Conservation (phyloP, 2,888 invertebrate species). For the Athalia rosae region DNA sequence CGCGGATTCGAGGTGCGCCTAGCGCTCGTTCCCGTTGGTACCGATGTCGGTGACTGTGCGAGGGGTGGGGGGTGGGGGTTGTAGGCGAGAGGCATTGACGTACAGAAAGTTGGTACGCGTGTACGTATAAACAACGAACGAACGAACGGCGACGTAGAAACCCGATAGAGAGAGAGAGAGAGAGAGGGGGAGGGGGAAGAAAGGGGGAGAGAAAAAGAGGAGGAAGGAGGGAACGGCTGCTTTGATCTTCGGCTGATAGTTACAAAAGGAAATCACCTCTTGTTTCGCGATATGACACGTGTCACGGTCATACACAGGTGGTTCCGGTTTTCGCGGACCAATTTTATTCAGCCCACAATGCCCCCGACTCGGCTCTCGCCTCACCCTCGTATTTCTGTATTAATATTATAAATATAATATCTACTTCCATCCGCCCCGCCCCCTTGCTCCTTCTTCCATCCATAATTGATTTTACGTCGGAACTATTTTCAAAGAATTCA, state of each 20-base stretch:
- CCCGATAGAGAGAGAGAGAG: too few species aligned
- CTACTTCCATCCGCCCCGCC: too few species aligned
- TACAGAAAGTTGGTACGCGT: not conserved
- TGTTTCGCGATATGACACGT: constrained; percentile 34
- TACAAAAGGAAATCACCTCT: constrained; percentile 39
- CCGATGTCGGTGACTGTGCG: constrained; percentile 25
- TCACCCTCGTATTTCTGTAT: not conserved
- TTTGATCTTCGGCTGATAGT: constrained; percentile 39
- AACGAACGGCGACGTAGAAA: too few species aligned
- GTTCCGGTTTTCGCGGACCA: constrained; percentile 1
- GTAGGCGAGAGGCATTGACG: constrained; percentile 15
- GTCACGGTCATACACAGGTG: constrained; percentile 30
- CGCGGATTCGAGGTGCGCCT: too few species aligned
- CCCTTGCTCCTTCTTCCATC: too few species aligned
- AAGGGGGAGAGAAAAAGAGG: not conserved
- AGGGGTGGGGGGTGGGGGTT: not conserved
- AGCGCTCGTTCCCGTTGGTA: too few species aligned
- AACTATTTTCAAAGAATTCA: too few species aligned
- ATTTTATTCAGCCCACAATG: not conserved
- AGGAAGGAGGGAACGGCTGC: not conserved
- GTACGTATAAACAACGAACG: too few species aligned
- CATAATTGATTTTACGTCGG: too few species aligned
- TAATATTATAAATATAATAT: not conserved
- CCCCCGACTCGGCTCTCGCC: not conserved
- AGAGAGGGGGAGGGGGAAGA: not conserved